These are phyloP conservation scores for Choreutis nemorana DNA, from an alignment of 2,888 invertebrate species.

Conservation along the genomic window DNA sequence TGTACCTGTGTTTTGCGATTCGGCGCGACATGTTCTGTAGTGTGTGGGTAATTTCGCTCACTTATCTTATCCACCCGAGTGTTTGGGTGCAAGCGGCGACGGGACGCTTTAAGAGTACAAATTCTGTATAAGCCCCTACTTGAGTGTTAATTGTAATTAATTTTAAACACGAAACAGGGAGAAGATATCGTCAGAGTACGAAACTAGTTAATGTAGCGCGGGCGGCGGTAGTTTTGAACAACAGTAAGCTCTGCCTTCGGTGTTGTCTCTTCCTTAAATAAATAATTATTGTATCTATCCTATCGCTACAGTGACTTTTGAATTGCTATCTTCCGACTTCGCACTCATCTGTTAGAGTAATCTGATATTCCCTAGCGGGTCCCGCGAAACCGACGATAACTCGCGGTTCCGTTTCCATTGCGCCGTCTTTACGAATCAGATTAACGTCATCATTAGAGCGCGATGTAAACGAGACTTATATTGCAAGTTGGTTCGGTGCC, in stretches of 20 bases:
- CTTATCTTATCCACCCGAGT: conserved; percentile 16
- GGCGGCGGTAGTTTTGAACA: conserved; percentile 34
- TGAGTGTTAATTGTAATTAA: conserved; percentile 58
- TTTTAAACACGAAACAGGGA: conserved; percentile 48
- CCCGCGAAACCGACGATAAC: no score
- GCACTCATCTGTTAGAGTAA: conserved; percentile 18
- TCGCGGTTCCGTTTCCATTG: no score
- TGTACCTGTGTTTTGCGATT: conserved; percentile 40
- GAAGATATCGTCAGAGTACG: conserved; percentile 37
- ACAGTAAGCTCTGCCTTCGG: conserved; percentile 52
- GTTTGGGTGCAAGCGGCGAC: conserved; percentile 37
- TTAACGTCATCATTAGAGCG: no score
- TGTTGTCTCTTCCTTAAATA: conserved; percentile 56
- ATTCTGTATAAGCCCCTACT: conserved; percentile 73
- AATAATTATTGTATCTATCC: conserved; percentile 45
- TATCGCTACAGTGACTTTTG: conserved; percentile 56
- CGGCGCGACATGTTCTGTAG: conserved; percentile 16
- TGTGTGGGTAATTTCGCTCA: conserved; percentile 8
- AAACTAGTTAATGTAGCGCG: conserved; percentile 29
- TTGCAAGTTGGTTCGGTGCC: no score
- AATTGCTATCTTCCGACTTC: conserved; percentile 42
- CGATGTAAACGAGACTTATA: no score
- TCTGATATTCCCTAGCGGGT: conserved; percentile 12
- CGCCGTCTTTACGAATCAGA: no score
- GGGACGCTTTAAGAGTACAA: conserved; percentile 72